Evolutionary conservation across 2,797 vertebrate species (phyloP), one percentile per base, ranked within the genome.

Genomic region (Chiroxiphia lanceolata): DNA sequence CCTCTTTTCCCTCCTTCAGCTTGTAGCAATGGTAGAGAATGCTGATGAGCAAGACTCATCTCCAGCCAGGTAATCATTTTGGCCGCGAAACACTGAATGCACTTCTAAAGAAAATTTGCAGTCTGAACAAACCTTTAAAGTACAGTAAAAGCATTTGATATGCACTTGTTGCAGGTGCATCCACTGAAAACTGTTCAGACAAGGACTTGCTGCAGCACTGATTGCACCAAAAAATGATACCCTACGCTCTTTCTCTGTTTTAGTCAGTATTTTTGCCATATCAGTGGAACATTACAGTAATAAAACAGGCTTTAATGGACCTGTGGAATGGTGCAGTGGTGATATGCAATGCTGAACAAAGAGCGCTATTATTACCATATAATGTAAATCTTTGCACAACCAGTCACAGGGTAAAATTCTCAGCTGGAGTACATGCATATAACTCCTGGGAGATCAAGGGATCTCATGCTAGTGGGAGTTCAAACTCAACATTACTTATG

Each of bases 61-160:
- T 92, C 68, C 76, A 96, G 60, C 16, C 50, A 92, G 51, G 91
- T 82, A 93, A 95, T 97, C 6, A 92, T 83, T 94, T 44, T 80
- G 92, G 59, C 80, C 44, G 90, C 50, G 72, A 94, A 96, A 94
- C 61, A 74, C 40, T 93, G 86, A 44, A 80, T 94, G 54, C 1
- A 0, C 60, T 64, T 94, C 82, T 67, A 74, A 97, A 63, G 69
- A 71, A 92, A 96, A 95, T 77, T 20, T 71, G 50, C 44, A 92
- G 74, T 51, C 65, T 91, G 76, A 92, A 79, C 12, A 27, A 95
- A 84, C 26, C 54, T 82, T 93, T 53, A 59, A 94, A 95, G 45
- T 65, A 69, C 33, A 69, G 56, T 71, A 63, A 87, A 78, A 83
- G 13, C 31, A 65, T 92, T 45, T 81, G 67, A 50, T 83, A 77